phyloP scores from a whole-genome alignment of 2,888 invertebrate species.

The Asteroscopus sphinx region DNA sequence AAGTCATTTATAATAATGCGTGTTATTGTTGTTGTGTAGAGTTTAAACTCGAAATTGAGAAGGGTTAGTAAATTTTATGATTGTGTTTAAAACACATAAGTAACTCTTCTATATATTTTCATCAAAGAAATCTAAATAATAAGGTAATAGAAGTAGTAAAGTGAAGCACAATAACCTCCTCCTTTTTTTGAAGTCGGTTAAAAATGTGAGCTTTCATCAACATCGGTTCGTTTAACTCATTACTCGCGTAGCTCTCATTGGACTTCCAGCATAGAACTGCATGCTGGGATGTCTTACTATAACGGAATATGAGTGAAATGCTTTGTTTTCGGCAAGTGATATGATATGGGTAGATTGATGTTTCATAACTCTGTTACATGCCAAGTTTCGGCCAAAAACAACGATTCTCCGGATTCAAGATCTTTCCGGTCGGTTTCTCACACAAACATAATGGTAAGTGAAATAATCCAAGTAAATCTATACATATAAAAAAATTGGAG shows the following conservation, averaged over 20 bases:
- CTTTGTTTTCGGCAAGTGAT: slow-evolving; percentile 59
- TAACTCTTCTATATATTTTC: too few relatives aligned
- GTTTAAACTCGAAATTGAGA: slow-evolving; percentile 11
- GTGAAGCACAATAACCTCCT: too few relatives aligned
- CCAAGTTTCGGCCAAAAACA: slow-evolving; percentile 39
- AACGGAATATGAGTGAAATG: slow-evolving; percentile 52
- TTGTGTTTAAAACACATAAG: not conserved
- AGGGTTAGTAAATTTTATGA: slow-evolving; percentile 11
- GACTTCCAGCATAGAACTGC: slow-evolving; percentile 3
- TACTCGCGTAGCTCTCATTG: slow-evolving; percentile 18
- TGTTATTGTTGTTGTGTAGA: too few relatives aligned
- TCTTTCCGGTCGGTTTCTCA: slow-evolving; percentile 39
- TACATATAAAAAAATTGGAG: too few relatives aligned
- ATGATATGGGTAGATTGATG: slow-evolving; percentile 45
- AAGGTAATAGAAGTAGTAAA: too few relatives aligned
- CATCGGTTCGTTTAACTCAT: not conserved
- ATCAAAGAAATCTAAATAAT: too few relatives aligned
- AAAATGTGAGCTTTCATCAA: too few relatives aligned
- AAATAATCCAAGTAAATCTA: slow-evolving; percentile 7
- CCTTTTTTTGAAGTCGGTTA: too few relatives aligned
- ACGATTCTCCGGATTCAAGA: too few relatives aligned
- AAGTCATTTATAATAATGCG: slow-evolving; percentile 39
- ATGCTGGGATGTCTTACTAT: slow-evolving; percentile 34
- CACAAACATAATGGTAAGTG: not conserved
- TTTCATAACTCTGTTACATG: slow-evolving; percentile 48